Evolutionary conservation across 1,140 invertebrate genomes (phyloP).

Genomic region (Papilio polytes): DNA sequence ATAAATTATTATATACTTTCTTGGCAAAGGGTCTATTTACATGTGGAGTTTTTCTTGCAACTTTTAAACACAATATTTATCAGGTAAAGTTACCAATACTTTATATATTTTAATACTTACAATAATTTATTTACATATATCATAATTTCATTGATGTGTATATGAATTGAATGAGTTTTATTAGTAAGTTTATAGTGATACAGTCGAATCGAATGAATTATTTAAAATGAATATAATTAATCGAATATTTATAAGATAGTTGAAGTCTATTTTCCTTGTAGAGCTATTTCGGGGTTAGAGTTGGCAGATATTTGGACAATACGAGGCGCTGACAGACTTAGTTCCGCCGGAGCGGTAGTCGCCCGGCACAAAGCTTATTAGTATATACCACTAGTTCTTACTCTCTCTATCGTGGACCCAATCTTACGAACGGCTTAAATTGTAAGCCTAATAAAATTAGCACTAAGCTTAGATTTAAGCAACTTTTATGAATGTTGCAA

Average conservation of each 20-base stretch:
- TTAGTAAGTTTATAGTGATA: slow-evolving; percentile 61
- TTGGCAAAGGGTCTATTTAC: not conserved
- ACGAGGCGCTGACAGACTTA: slow-evolving; percentile 54
- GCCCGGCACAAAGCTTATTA: slow-evolving; percentile 49
- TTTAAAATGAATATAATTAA: slow-evolving; percentile 47
- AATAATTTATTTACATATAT: slow-evolving; percentile 74
- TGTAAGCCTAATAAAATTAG: slow-evolving; percentile 63
- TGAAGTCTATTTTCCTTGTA: slow-evolving; percentile 77
- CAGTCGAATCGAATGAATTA: slow-evolving; percentile 65
- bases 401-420: slow-evolving; percentile 64
- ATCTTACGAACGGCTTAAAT: slow-evolving; percentile 60
- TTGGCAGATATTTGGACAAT: slow-evolving; percentile 68
- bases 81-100: slow-evolving; percentile 59
- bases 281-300: slow-evolving; percentile 67
- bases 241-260: slow-evolving; percentile 55
- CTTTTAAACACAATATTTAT: slow-evolving; percentile 39
- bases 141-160: slow-evolving; percentile 57
- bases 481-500: slow-evolving; percentile 60
- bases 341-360: slow-evolving; percentile 5
- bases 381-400: slow-evolving; percentile 62
- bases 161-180: slow-evolving; percentile 46
- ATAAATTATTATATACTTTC: not conserved
- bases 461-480: slow-evolving; percentile 63
- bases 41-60: slow-evolving; percentile 32
- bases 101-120: slow-evolving; percentile 47